phyloP scores from a whole-genome alignment of 2,113 vertebrate species.

The Vombatus ursinus region DNA sequence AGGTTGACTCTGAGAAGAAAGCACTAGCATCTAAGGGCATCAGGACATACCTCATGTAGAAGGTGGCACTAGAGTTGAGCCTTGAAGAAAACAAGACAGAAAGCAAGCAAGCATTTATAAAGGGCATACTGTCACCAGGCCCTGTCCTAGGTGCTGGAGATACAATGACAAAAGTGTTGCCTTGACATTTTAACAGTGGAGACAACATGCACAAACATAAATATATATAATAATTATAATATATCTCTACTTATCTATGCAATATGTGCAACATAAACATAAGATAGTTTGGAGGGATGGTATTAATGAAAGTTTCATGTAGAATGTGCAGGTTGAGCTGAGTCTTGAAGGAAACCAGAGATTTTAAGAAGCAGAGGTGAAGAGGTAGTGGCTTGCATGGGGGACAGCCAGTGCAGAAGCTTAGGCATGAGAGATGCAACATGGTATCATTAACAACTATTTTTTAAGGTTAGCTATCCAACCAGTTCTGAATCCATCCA shows the following conservation, averaged over 20 bases:
- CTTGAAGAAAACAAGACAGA: background rate
- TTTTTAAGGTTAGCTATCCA: too few species aligned
- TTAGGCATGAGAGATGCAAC: accelerated
- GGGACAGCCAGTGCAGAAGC: too few species aligned
- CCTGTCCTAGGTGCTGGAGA: background rate
- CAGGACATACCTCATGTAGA: background rate
- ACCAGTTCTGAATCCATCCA: too few species aligned
- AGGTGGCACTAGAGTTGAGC: background rate
- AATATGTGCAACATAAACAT: background rate
- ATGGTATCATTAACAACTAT: too few species aligned
- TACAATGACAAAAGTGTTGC: background rate
- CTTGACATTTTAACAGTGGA: background rate
- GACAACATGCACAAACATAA: background rate
- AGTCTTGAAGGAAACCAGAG: background rate
- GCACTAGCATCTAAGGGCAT: background rate
- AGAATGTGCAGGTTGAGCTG: background rate
- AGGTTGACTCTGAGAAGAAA: background rate
- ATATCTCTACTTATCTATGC: background rate
- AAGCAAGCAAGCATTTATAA: background rate
- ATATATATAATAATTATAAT: background rate
- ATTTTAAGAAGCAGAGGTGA: background rate
- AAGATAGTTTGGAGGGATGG: background rate
- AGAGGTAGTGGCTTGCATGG: background rate
- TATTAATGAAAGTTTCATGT: background rate
- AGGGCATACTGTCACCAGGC: background rate